Conservation (phyloP, 2,888 invertebrate species). For the Aspidiotus destructor region DNA sequence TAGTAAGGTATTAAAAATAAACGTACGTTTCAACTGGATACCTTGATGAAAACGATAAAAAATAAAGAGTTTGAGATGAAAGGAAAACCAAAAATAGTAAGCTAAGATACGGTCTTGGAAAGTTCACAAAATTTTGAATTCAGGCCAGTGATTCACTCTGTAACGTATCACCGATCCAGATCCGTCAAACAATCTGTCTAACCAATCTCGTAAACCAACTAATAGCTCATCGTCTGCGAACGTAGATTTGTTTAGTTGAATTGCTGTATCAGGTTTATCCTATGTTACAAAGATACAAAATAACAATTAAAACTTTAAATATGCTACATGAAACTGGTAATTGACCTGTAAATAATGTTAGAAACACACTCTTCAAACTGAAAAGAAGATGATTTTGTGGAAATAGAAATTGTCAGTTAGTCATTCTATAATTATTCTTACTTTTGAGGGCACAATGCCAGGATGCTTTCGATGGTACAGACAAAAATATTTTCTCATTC, state of each 20-base stretch:
- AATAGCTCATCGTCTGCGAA: slow-evolving; percentile 56
- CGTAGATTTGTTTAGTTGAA: slow-evolving; percentile 39
- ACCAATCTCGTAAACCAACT: slow-evolving; percentile 89
- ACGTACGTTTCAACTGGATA: too few relatives aligned
- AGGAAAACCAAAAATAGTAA: slow-evolving; percentile 11
- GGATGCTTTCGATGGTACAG: slow-evolving; percentile 97
- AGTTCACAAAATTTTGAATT: slow-evolving; percentile 50
- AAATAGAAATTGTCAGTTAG: too few relatives aligned
- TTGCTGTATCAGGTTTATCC: slow-evolving; percentile 41
- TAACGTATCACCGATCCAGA: slow-evolving; percentile 74
- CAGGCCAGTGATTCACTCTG: slow-evolving; percentile 97
- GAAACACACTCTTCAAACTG: too few relatives aligned
- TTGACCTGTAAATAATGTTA: too few relatives aligned
- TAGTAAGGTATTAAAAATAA: not conserved
- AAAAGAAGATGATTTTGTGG: too few relatives aligned
- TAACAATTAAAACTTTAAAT: not conserved
- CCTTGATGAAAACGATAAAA: not conserved
- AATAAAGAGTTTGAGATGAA: slow-evolving; percentile 13
- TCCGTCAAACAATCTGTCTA: slow-evolving; percentile 93
- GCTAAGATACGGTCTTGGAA: not conserved
- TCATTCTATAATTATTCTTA: not conserved
- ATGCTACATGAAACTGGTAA: too few relatives aligned
- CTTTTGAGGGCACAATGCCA: slow-evolving; percentile 48
- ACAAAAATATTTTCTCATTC: slow-evolving; percentile 94
- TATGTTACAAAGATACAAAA: slow-evolving; percentile 12